phyloP scores from a whole-genome alignment of 2,797 vertebrate species.

The Psittacula echo region DNA sequence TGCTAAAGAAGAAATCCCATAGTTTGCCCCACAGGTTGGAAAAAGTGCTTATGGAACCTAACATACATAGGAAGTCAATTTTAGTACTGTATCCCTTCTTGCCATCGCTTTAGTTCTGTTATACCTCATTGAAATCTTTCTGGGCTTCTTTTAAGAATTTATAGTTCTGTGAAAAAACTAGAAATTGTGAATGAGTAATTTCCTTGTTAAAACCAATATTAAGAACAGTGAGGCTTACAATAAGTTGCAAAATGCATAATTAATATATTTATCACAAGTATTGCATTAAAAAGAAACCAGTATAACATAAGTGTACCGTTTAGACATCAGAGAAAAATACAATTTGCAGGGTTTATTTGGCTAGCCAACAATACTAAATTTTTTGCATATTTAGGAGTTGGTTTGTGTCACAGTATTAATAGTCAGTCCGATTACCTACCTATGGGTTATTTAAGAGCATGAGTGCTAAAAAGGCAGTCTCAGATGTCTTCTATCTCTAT shows the following conservation, averaged over 20 bases:
- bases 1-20: background rate
- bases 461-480: background rate
- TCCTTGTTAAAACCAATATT: background rate
- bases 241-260: background rate
- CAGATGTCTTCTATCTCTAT: background rate
- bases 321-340: background rate
- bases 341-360: background rate
- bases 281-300: background rate
- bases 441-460: background rate
- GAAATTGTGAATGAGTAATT: background rate
- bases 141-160: background rate
- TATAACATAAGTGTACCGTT: background rate
- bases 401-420: background rate
- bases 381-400: background rate
- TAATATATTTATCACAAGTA: background rate
- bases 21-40: background rate
- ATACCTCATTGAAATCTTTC: background rate
- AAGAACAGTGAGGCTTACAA: background rate
- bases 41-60: background rate
- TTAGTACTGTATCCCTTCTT: background rate
- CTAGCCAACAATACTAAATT: background rate
- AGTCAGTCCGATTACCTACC: background rate
- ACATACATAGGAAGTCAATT: background rate
- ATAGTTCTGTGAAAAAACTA: background rate
- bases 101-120: background rate